Base-by-base conservation (phyloP, 2,888 invertebrate species). In the Tetragnatha montana region DNA sequence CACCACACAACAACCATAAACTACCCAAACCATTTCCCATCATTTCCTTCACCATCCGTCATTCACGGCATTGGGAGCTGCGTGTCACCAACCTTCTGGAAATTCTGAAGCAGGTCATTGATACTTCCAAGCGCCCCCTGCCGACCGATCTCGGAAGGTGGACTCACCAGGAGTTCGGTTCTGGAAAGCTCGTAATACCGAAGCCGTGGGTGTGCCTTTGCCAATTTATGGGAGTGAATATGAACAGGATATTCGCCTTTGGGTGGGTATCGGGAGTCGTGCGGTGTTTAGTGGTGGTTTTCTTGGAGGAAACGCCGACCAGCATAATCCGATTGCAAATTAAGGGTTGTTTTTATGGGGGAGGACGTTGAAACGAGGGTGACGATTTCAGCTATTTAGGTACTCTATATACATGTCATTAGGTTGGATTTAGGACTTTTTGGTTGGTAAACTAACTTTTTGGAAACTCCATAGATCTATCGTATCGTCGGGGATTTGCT, bases 71-170 rank as follows among this genome's bases (percentile, higher is more conserved):
- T 60, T 10, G 12, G 14, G 14, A 60, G 60, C 17, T 60, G 17
- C 17, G 73, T 74, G 51, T 82, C 74, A 74, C n/a, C 74, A 82
- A 76, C 83, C 75, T 60, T 22, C 19, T 50, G 71, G 73, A 88
- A 83, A 73, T 82, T 19, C 35, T 49, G 35, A 74, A 60, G 47
- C 10, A 69, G 88, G 80, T 89, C 88, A 60, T 81, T 89, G 84
- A 75, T 83, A 84, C 81, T 81, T 73, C 35, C n/a, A 76, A 70
- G 19, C 50, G 70, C 84, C 88, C 84, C 81, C 81, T 84, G 70
- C 84, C 80, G 88, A 84, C 84, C 84, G 80, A 84, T 69, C 88
- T 80, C 49, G 47, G 19, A 75, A 22, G 22, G n/a, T 19, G 60
- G 21, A n/a, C 68, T 8, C 22, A 50, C 49, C 19, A 50, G 60